phyloP scores from a whole-genome alignment of 1,140 invertebrate genomes.

The Diachasmimorpha longicaudata region DNA sequence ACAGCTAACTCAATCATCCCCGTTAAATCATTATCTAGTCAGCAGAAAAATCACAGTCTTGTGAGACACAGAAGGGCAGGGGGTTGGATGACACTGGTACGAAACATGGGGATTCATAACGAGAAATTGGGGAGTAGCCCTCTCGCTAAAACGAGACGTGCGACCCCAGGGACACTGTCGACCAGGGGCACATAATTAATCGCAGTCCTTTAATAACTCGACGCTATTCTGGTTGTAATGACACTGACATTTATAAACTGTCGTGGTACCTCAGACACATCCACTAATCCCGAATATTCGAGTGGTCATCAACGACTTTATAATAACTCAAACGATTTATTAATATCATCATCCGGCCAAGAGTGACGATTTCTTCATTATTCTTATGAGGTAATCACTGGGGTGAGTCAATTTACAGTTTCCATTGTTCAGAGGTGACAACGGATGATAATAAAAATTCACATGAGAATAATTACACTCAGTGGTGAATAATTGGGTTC shows the following conservation, averaged over 20 bases:
- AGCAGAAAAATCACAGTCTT: constrained; percentile 41
- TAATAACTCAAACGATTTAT: not conserved
- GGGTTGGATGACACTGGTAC: not conserved
- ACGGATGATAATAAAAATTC: not conserved
- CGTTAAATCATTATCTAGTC: constrained; percentile 48
- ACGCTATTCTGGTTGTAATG: constrained; percentile 43
- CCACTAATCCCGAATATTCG: constrained; percentile 42
- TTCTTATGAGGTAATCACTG: not conserved
- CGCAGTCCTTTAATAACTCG: constrained; percentile 54
- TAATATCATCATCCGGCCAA: not conserved
- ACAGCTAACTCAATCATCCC: constrained; percentile 37
- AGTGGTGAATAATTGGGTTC: not conserved
- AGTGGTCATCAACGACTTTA: not conserved
- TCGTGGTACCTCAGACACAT: constrained; percentile 52
- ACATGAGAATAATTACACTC: not conserved
- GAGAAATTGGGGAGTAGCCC: constrained; percentile 27
- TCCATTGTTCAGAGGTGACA: not conserved
- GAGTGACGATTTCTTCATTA: not conserved
- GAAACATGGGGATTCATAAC: constrained; percentile 30
- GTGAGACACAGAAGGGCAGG: not conserved
- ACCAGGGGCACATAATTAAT: constrained; percentile 55
- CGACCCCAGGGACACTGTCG: constrained; percentile 26
- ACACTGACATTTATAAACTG: constrained; percentile 51
- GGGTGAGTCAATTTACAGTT: not conserved
- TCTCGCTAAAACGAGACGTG: constrained; percentile 6